These are phyloP conservation scores for Diphyllodes magnificus DNA, from an alignment of 2,113 vertebrate species.

Conservation along the genomic window DNA sequence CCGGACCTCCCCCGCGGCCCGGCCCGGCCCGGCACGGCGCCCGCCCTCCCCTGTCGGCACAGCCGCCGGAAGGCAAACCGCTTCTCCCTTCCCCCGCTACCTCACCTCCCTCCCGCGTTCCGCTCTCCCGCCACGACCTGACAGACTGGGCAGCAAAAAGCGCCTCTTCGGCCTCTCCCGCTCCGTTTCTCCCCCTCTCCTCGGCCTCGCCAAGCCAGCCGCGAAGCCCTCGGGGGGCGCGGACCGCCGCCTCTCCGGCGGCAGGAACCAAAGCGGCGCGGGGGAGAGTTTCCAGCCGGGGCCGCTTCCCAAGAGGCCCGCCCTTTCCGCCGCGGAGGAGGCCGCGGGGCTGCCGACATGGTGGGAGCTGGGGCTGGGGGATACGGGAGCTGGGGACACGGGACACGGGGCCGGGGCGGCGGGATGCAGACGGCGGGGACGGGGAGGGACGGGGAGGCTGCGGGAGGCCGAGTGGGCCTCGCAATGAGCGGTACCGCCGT, in stretches of 20 bases:
- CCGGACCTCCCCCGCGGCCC: fast-evolving
- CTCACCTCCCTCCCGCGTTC: not conserved
- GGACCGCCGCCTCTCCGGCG: fast-evolving
- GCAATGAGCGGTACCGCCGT: not conserved
- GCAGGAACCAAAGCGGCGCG: not conserved
- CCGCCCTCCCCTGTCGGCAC: fast-evolving
- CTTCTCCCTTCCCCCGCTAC: not conserved
- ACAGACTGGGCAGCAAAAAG: too few relatives aligned
- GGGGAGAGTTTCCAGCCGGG: not conserved
- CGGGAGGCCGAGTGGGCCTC: not conserved
- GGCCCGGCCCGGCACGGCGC: fast-evolving
- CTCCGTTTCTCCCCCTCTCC: fast-evolving
- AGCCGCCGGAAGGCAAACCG: not conserved
- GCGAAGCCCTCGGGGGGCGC: fast-evolving
- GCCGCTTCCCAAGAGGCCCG: fast-evolving
- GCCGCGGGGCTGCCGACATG: not conserved
- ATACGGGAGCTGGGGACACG: too few relatives aligned
- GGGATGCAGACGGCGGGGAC: not conserved
- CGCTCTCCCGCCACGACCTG: fast-evolving
- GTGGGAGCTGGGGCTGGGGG: not conserved
- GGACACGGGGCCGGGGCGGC: not conserved
- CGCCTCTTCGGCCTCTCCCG: fast-evolving
- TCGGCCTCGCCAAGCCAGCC: fast-evolving
- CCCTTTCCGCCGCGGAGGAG: not conserved
- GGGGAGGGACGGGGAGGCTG: not conserved